Evolutionary conservation across 2,888 invertebrate genomes (phyloP).

Genomic region (Xestia sexstrigata): DNA sequence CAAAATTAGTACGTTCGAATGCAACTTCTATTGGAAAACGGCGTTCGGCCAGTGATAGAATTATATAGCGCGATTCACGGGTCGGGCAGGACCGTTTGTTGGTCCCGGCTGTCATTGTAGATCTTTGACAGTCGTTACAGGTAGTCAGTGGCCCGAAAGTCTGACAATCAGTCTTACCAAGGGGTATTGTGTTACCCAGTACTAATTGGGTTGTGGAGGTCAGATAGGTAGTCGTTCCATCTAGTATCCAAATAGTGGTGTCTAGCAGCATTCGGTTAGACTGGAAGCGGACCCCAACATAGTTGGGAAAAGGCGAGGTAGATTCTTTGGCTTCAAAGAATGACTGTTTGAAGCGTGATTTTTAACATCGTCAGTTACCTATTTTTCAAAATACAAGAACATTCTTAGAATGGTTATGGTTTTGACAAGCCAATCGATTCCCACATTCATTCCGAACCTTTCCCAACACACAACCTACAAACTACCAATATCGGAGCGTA

Average conservation of each 20-base stretch:
- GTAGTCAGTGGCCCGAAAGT: background rate
- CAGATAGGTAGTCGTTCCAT: background rate
- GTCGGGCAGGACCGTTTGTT: no score
- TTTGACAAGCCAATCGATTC: background rate
- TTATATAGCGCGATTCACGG: background rate
- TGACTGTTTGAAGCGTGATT: background rate
- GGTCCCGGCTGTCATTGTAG: background rate
- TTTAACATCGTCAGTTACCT: background rate
- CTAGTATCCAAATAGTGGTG: background rate
- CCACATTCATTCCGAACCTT: conserved; percentile 9
- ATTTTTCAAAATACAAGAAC: no score
- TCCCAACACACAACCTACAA: conserved; percentile 26
- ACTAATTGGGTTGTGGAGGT: background rate
- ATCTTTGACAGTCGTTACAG: background rate
- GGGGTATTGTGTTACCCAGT: background rate
- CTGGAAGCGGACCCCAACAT: background rate
- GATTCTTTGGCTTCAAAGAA: background rate
- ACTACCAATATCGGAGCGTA: conserved; percentile 33
- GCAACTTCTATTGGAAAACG: background rate
- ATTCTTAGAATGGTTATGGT: background rate
- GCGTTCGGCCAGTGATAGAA: background rate
- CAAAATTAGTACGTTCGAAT: background rate
- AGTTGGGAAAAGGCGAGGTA: background rate
- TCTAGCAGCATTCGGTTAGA: background rate
- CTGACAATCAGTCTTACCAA: background rate